Base-by-base conservation (phyloP, 1,140 invertebrate genomes). In the Cotesia typhae region DNA sequence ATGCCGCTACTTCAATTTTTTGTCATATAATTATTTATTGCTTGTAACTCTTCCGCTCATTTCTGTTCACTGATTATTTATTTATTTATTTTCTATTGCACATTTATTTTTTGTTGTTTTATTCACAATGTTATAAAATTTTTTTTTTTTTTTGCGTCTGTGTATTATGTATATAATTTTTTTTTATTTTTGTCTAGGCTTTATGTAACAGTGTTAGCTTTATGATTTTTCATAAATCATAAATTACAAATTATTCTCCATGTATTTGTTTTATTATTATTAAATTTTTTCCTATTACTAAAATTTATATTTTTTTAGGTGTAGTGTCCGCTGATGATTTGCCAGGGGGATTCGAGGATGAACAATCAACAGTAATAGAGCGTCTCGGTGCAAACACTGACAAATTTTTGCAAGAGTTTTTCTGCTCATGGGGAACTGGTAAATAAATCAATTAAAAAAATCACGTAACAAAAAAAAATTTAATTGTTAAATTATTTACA, bases 361-460 rank as follows among this genome's bases (percentile, higher is more conserved):
- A 83, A 35, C 71, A 81, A 38, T 89, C 91, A 2, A 91, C 90
- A 0, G 91, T 91, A 77, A 90, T 94, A 75, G 94, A 96, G 87
- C 91, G 88, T 73, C 85, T 95, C 35, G 95, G 94, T 9, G 92
- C 93, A 0, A 89, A 89, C 60, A 92, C 94, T 1, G 95, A 97
- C 80, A 89, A 89, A 66, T 88, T 90, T 70, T 84, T 98, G 57
- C 92, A 95, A 79, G 86, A 89, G 47, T 90, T 92, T 78, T 98
- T 98, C 86, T 90, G 91, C 66, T 88, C 86, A 74, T 96, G 94
- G 93, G 96, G 95, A 3, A 91, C 87, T 52, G 75, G 89, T 90
- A 80, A 83, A 83, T 81, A 51, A 63, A 71, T 17, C 1, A 61
- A 61, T 1, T 10, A 47, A 14, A 12, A 66, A 66, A n/a, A 41